Base-by-base conservation (phyloP, 2,888 invertebrate genomes). In the Pycnomerus fuliginosus region DNA sequence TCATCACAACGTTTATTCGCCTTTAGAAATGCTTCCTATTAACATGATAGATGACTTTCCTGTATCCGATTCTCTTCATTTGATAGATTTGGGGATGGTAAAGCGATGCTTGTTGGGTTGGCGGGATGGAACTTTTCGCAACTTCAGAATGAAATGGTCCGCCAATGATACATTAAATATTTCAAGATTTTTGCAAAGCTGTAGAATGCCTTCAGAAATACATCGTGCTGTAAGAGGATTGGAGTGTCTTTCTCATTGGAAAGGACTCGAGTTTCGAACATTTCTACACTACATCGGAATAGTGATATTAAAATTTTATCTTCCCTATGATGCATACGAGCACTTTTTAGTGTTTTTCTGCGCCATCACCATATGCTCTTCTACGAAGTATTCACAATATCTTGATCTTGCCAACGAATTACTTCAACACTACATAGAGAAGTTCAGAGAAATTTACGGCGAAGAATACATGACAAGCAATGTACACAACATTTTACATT, bases 401-500 rank as follows among this genome's bases (percentile, higher is more conserved):
- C 20, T 55, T 16, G 35, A 46, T 29, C 36, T 55, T 32, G 58
- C 55, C 12, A 35, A 49, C 34, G 10, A 20, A 11, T 29, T 59
- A 27, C 38, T 59, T 2, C n/a, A 29, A 24, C 20, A 48, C 22
- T 59, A 46, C 46, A 43, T 59, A 7, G 47, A 52, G 52, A 17
- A 16, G 16, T 54, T 39, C 51, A 31, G 52, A 20, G 44, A 56
- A 20, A 32, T 67, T 17, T 70, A 69, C 57, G 64, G 65, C 7
- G 45, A 53, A 40, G 56, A 65, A 22, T 51, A 50, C 39, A 41
- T 67, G n/a, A 56, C 59, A 7, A 65, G 66, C 45, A 71, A 71
- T 58, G 53, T 70, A 3, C 70, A 71, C 52, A 55, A 58, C 27
- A 43, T 71, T 10, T 44, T 58, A 16, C 70, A 71, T 54, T 27